phyloP scores from a whole-genome alignment of 2,797 vertebrate species.

The Gymnocypris eckloni region DNA sequence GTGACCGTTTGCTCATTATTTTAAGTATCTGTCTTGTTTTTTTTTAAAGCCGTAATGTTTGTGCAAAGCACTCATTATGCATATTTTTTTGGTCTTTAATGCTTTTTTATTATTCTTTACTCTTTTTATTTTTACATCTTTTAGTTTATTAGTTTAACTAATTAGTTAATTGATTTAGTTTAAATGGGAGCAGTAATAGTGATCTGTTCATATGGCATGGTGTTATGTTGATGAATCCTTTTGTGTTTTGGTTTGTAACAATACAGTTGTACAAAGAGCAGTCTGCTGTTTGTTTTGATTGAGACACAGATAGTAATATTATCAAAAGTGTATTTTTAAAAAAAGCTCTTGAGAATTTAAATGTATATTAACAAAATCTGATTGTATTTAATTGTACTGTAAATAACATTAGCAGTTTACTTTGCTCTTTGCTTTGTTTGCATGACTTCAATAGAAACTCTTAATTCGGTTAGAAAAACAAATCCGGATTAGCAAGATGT shows the following conservation, averaged over 20 bases:
- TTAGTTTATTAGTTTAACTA: slow-evolving; percentile 5
- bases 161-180: slow-evolving; percentile 29
- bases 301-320: neutral
- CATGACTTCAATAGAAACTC: neutral
- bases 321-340: too few species aligned
- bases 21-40: neutral
- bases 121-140: neutral
- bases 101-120: neutral
- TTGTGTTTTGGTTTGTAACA: slow-evolving; percentile 37
- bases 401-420: neutral
- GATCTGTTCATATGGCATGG: slow-evolving; percentile 7
- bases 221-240: slow-evolving; percentile 15
- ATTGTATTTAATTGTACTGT: neutral
- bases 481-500: neutral
- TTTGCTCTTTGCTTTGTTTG: neutral
- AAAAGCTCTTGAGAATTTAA: neutral
- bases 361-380: neutral
- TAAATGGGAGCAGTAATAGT: slow-evolving; percentile 18
- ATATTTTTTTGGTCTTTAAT: neutral
- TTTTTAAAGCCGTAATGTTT: slow-evolving; percentile 23
- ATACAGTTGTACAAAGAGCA: slow-evolving; percentile 33
- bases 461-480: neutral
- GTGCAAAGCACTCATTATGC: slow-evolving; percentile 19
- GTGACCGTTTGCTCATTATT: neutral
- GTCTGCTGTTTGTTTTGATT: neutral